Conservation (phyloP, 1,140 invertebrate species). For the Sipha flava region DNA sequence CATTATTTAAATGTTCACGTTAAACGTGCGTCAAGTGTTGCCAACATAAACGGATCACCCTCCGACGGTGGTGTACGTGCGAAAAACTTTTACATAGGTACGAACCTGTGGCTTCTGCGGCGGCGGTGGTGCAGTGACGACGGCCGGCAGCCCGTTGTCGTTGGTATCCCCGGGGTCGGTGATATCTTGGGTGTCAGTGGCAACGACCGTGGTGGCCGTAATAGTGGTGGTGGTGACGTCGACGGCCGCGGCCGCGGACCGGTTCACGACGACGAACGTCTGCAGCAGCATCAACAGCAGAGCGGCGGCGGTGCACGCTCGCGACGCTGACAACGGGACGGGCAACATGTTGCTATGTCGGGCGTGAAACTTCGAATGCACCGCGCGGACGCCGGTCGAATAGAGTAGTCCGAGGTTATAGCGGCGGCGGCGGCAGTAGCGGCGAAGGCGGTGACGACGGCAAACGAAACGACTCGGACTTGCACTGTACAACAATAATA, state of each 20-base stretch:
- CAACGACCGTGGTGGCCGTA: no score
- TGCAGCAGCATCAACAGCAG: background rate
- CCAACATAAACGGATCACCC: no score
- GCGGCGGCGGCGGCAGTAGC: background rate
- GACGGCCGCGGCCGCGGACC: background rate
- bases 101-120: no score
- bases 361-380: background rate
- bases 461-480: background rate
- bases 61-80: no score
- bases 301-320: background rate
- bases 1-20: no score
- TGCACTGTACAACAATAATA: background rate
- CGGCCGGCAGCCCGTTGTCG: background rate
- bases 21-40: no score
- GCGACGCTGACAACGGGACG: background rate
- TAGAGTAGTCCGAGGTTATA: background rate
- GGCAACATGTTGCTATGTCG: background rate
- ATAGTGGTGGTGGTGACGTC: background rate
- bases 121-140: background rate
- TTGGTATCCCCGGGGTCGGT: no score
- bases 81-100: no score
- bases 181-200: no score
- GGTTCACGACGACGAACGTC: background rate
- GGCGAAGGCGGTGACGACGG: background rate
- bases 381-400: background rate